phyloP scores from a whole-genome alignment of 1,140 invertebrate genomes.

The Brachystomella parvula region DNA sequence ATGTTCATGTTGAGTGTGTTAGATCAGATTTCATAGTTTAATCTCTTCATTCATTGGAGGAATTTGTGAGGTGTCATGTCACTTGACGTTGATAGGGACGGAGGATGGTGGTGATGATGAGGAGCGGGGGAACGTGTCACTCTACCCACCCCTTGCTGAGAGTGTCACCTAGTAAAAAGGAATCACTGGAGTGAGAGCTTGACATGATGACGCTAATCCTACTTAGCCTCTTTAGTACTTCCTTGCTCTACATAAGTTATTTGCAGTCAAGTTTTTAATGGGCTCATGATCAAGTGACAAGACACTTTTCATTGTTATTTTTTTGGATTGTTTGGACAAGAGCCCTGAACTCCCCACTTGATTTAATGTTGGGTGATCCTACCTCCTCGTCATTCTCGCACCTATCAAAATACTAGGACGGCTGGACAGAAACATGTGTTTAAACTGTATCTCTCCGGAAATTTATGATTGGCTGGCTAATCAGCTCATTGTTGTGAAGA shows the following conservation, averaged over 20 bases:
- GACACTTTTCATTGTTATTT: slow-evolving; percentile 10
- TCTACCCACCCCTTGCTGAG: neutral
- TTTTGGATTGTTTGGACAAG: neutral
- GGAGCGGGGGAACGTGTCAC: neutral
- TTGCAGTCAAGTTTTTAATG: neutral
- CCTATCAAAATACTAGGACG: no score
- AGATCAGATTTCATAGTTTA: neutral
- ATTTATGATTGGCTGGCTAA: no score
- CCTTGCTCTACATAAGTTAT: slow-evolving; percentile 10
- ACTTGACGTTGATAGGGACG: neutral
- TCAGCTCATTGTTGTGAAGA: no score
- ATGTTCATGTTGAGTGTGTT: no score
- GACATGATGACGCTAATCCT: slow-evolving; percentile 10
- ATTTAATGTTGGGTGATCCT: no score
- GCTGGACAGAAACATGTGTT: neutral
- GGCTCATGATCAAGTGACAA: neutral
- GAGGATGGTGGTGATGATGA: neutral
- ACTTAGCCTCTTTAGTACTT: no score
- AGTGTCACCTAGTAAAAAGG: neutral
- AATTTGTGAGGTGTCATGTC: neutral
- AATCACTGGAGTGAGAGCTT: slow-evolving; percentile 1
- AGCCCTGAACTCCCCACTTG: neutral
- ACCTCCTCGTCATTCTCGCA: neutral
- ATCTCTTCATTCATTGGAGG: neutral
- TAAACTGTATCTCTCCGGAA: neutral